These are phyloP conservation scores for Takifugu bimaculatus DNA, from an alignment of 2,113 vertebrate genomes.

Conservation along the genomic window DNA sequence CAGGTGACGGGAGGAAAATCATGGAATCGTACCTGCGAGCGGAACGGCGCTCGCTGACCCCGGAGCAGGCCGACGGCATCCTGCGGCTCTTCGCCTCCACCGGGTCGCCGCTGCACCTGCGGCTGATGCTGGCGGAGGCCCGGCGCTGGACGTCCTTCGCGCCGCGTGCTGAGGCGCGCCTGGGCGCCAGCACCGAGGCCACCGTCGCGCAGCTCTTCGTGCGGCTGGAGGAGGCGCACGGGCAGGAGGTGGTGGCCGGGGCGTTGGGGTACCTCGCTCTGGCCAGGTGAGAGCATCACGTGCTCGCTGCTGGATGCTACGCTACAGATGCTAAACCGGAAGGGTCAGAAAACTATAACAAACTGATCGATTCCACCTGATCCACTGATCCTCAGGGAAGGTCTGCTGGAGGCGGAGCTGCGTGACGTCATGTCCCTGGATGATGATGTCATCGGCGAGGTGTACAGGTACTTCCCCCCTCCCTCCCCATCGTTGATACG, in stretches of 20 bases:
- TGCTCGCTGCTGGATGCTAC: no score
- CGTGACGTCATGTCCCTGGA: slow-evolving; percentile 83
- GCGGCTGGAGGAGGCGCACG: slow-evolving; percentile 75
- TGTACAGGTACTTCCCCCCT: slow-evolving; percentile 73
- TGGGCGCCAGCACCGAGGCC: slow-evolving; percentile 61
- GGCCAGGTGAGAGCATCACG: slow-evolving; percentile 54
- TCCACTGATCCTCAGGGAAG: slow-evolving; percentile 69
- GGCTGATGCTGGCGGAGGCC: slow-evolving; percentile 71
- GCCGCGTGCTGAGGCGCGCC: slow-evolving; percentile 34
- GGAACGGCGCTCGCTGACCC: slow-evolving; percentile 40
- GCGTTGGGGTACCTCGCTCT: slow-evolving; percentile 74
- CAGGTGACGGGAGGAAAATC: slow-evolving; percentile 62
- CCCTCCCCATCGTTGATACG: slow-evolving; percentile 70
- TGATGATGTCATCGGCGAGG: slow-evolving; percentile 76
- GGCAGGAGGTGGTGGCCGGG: slow-evolving; percentile 68
- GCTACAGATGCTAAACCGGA: no score
- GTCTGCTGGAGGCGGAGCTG: slow-evolving; percentile 79
- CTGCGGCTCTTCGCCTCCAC: slow-evolving; percentile 60
- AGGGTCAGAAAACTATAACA: no score
- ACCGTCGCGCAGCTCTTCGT: slow-evolving; percentile 65
- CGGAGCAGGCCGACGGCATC: slow-evolving; percentile 55
- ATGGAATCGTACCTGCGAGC: slow-evolving; percentile 59
- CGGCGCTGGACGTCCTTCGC: slow-evolving; percentile 74
- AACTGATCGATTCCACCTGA: no score
- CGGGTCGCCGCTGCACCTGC: slow-evolving; percentile 73